Evolutionary conservation across 2,113 vertebrate genomes (phyloP).

Genomic region (human): GRCh38 chr2:3963001-3963500

Average conservation of each 20-base stretch:
- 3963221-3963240: too few relatives aligned
- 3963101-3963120: background rate
- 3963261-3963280: background rate
- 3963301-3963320: background rate
- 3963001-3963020: background rate
- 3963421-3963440: fast-evolving
- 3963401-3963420: too few relatives aligned
- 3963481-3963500: too few relatives aligned
- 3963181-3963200: background rate
- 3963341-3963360: fast-evolving
- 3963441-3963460: background rate
- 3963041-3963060: background rate
- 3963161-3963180: background rate
- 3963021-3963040: background rate
- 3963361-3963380: fast-evolving
- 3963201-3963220: fast-evolving
- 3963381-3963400: background rate
- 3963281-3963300: background rate
- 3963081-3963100: background rate
- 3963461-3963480: fast-evolving
- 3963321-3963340: fast-evolving
- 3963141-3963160: background rate
- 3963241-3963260: background rate
- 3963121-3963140: background rate
- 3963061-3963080: background rate